A percentile compares a stretch with the other conserved stretches of the same genome.
phyloP scores from a whole-genome alignment of 2,797 vertebrate species.

The Girardinus metallicus region DNA sequence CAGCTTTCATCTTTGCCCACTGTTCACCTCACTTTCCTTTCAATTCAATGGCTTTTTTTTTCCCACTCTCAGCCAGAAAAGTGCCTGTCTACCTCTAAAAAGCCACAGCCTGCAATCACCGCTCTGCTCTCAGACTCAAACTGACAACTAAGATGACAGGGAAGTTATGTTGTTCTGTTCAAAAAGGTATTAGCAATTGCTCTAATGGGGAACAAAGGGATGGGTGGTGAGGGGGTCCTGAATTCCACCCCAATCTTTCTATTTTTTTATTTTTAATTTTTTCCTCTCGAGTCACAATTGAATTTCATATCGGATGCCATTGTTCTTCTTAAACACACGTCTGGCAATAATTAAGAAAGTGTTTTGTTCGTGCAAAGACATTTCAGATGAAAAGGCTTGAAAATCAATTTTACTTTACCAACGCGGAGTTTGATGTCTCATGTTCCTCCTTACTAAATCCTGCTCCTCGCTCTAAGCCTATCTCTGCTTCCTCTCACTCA shows the following conservation, averaged over 20 bases:
- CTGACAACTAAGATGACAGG: slow-evolving; percentile 48
- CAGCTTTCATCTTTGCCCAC: slow-evolving; percentile 65
- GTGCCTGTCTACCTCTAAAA: slow-evolving; percentile 48
- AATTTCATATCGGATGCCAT: slow-evolving; percentile 42
- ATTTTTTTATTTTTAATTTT: not conserved
- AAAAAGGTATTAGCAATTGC: slow-evolving; percentile 48
- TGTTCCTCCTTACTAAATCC: slow-evolving; percentile 50
- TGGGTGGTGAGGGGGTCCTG: not conserved
- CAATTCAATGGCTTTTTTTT: slow-evolving; percentile 48
- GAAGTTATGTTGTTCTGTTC: slow-evolving; percentile 52
- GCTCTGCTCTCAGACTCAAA: slow-evolving; percentile 38
- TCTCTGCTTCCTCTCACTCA: not conserved
- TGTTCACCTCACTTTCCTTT: slow-evolving; percentile 54
- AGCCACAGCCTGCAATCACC: slow-evolving; percentile 46
- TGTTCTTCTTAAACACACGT: slow-evolving; percentile 51
- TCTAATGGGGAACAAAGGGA: slow-evolving; percentile 33
- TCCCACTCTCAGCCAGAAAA: slow-evolving; percentile 52
- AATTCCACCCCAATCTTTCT: slow-evolving; percentile 9
- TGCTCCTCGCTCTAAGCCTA: slow-evolving; percentile 18
- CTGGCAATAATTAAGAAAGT: slow-evolving; percentile 46
- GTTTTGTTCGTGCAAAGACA: slow-evolving; percentile 42
- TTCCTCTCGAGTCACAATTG: slow-evolving; percentile 11
- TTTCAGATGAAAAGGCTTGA: slow-evolving; percentile 56
- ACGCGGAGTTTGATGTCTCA: slow-evolving; percentile 56
- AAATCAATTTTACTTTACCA: slow-evolving; percentile 58